phyloP scores from a whole-genome alignment of 2,113 vertebrate species.

The Rhinopomastus cyanomelas region DNA sequence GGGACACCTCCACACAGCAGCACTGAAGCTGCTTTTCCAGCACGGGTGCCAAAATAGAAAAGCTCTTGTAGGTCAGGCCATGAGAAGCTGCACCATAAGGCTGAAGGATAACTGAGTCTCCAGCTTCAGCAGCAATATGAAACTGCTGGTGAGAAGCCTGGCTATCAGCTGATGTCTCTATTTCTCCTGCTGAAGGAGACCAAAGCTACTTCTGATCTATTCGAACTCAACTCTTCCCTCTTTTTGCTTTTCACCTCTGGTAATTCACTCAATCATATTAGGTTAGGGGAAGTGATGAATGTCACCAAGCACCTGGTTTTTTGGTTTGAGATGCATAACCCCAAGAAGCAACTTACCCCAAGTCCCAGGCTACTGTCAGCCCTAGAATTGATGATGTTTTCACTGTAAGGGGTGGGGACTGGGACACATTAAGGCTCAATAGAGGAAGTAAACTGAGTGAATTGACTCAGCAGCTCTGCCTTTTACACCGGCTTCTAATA shows the following conservation, averaged over 20 bases:
- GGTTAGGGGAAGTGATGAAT: conserved; percentile 73
- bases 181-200: background rate
- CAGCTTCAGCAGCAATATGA: background rate
- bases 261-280: conserved; percentile 66
- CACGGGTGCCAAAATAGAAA: background rate
- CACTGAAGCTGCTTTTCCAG: background rate
- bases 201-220: background rate
- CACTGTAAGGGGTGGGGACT: conserved; percentile 87
- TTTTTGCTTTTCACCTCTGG: background rate
- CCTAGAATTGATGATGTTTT: conserved; percentile 94
- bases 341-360: conserved; percentile 78
- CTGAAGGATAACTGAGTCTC: background rate
- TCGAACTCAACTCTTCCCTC: background rate
- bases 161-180: background rate
- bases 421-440: conserved; percentile 76
- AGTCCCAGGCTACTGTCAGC: conserved; percentile 84
- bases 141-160: background rate
- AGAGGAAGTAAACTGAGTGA: conserved; percentile 72
- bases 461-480: conserved; percentile 85
- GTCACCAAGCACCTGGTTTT: conserved; percentile 68
- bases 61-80: conserved; percentile 2
- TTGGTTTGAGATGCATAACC: conserved; percentile 82
- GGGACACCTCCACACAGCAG: background rate
- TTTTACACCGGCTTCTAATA: conserved; percentile 79
- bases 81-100: background rate